A percentile compares a stretch with the other conserved stretches of the same genome.
These are phyloP conservation scores for Achlya flavicornis DNA, from an alignment of 2,888 invertebrate species.

Conservation along the genomic window DNA sequence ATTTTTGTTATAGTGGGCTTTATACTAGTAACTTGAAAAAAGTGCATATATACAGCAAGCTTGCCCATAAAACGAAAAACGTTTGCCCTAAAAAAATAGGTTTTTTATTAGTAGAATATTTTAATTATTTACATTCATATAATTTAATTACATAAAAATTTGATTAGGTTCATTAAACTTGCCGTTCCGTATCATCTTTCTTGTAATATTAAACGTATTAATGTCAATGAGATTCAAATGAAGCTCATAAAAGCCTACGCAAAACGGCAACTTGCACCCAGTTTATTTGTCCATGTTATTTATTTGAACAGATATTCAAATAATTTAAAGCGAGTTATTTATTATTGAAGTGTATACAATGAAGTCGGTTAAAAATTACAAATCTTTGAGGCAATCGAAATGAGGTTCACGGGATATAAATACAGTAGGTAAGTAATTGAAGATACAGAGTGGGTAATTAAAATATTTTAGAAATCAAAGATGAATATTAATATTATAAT, in stretches of 20 bases:
- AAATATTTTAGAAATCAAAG: too few relatives aligned
- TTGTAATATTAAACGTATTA: neutral
- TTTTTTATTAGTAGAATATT: neutral
- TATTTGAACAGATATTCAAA: constrained; percentile 21
- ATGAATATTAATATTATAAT: too few relatives aligned
- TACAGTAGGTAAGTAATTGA: too few relatives aligned
- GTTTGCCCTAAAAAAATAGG: neutral
- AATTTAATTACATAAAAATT: neutral
- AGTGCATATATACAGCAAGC: too few relatives aligned
- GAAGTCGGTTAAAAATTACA: too few relatives aligned
- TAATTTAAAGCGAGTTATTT: constrained; percentile 25
- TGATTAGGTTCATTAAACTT: neutral
- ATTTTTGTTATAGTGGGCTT: too few relatives aligned
- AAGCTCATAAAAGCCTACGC: constrained; percentile 5
- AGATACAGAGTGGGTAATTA: too few relatives aligned
- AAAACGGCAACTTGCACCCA: constrained; percentile 6
- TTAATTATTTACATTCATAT: neutral
- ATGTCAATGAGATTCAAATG: constrained; percentile 7
- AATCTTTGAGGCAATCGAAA: constrained; percentile 24
- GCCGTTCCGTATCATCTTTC: neutral
- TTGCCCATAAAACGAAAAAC: too few relatives aligned
- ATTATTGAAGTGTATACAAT: constrained; percentile 28
- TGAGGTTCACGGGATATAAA: constrained; percentile 15
- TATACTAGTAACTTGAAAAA: too few relatives aligned
- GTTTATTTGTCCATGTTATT: neutral